A percentile compares a stretch with the other conserved stretches of the same genome.
Conservation (phyloP, 2,888 invertebrate genomes). For the Lamellibrachia satsuma region DNA sequence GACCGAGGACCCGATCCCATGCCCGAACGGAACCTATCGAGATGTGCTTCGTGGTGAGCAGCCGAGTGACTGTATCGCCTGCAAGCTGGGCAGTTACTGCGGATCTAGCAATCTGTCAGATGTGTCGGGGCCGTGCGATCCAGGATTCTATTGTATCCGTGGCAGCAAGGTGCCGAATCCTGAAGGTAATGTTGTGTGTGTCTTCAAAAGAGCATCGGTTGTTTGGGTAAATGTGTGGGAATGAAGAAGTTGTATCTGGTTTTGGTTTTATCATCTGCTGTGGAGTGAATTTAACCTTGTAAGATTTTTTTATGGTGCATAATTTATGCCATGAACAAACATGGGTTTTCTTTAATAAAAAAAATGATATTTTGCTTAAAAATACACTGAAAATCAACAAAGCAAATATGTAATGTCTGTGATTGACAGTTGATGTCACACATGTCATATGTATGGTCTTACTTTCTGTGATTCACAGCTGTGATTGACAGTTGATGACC, state of each 20-base stretch:
- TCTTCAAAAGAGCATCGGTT: too few species aligned
- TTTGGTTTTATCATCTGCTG: too few species aligned
- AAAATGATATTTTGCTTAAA: too few species aligned
- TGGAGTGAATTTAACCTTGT: too few species aligned
- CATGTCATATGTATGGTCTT: too few species aligned
- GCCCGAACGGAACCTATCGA: slow-evolving; percentile 48
- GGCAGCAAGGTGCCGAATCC: slow-evolving; percentile 57
- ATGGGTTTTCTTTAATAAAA: too few species aligned
- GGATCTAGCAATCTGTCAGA: slow-evolving; percentile 51
- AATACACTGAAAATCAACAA: neutral
- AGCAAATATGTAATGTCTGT: neutral
- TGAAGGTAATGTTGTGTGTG: slow-evolving; percentile 48
- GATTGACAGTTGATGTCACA: too few species aligned
- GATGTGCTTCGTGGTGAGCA: slow-evolving; percentile 45
- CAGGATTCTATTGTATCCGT: slow-evolving; percentile 57
- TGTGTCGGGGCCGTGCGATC: slow-evolving; percentile 54
- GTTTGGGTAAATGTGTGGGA: too few species aligned
- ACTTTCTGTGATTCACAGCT: neutral
- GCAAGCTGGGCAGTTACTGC: slow-evolving; percentile 58
- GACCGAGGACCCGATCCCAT: slow-evolving; percentile 58
- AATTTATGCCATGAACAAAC: too few species aligned
- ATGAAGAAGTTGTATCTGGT: too few species aligned
- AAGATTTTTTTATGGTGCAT: too few species aligned
- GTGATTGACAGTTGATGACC: neutral
- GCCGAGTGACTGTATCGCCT: slow-evolving; percentile 51